These are phyloP conservation scores for Epistrophe grossulariae DNA, from an alignment of 2,888 invertebrate species.

Conservation along the genomic window DNA sequence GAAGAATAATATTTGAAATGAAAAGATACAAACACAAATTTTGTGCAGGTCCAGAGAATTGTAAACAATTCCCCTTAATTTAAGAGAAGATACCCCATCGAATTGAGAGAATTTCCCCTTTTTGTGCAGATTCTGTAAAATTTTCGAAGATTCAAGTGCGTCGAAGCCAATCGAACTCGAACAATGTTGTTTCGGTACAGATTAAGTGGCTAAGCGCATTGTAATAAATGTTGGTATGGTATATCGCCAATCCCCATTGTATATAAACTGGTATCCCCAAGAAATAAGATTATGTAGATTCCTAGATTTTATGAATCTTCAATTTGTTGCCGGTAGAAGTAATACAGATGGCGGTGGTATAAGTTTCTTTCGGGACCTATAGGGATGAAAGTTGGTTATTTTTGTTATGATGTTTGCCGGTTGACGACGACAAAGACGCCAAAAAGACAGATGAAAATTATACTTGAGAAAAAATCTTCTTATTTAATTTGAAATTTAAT, in stretches of 20 bases:
- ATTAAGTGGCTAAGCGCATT: not conserved
- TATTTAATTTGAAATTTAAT: no score
- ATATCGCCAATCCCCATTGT: not conserved
- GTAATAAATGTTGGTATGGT: not conserved
- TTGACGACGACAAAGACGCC: no score
- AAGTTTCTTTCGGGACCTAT: not conserved
- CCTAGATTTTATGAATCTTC: not conserved
- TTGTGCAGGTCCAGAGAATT: constrained; percentile 13
- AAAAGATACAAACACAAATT: constrained; percentile 30
- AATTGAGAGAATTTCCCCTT: constrained; percentile 55
- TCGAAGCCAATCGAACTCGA: constrained; percentile 64
- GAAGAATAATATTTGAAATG: constrained; percentile 21
- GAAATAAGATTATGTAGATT: constrained; percentile 28
- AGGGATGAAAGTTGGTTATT: not conserved
- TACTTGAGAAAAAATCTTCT: no score
- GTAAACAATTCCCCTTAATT: constrained; percentile 26
- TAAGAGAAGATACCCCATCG: constrained; percentile 46
- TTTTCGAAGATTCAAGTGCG: constrained; percentile 64
- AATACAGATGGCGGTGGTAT: constrained; percentile 14
- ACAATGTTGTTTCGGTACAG: constrained; percentile 31
- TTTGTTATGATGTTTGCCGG: constrained; percentile 23
- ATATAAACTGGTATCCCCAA: not conserved
- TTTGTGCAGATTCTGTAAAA: constrained; percentile 61
- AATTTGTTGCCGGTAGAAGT: constrained; percentile 30
- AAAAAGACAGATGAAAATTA: no score